Conservation (phyloP, 2,113 vertebrate species). For the Chascanopsetta lugubris region DNA sequence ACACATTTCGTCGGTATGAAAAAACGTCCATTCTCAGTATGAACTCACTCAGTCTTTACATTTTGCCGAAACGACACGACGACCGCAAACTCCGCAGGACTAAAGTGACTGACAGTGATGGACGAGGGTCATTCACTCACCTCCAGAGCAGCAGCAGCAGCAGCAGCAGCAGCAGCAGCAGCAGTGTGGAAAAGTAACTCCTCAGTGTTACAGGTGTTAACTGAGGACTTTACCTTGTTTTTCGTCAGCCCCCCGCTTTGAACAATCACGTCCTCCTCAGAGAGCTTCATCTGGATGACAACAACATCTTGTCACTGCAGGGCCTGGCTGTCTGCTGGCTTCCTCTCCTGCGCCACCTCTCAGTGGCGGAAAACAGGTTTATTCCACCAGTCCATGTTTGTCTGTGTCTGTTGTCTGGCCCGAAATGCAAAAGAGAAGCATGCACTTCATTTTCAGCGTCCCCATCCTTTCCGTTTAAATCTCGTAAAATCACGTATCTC, state of each 20-base stretch:
- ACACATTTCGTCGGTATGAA: not conserved
- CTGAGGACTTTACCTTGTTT: slow-evolving; percentile 38
- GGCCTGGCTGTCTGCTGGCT: slow-evolving; percentile 86
- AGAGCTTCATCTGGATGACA: slow-evolving; percentile 90
- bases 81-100: slow-evolving; percentile 45
- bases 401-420: not conserved
- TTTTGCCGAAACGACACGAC: not conserved
- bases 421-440: not conserved
- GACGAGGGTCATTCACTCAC: slow-evolving; percentile 31
- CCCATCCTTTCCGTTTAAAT: not conserved
- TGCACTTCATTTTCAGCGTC: not conserved
- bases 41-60: not conserved
- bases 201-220: slow-evolving; percentile 18
- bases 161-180: slow-evolving; percentile 9
- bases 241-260: slow-evolving; percentile 82
- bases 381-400: not conserved
- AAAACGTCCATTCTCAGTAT: not conserved
- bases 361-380: slow-evolving; percentile 88
- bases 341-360: slow-evolving; percentile 86
- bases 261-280: slow-evolving; percentile 91
- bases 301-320: slow-evolving; percentile 85
- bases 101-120: slow-evolving; percentile 59
- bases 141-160: not conserved
- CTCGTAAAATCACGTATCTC: not conserved
- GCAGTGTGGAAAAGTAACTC: slow-evolving; percentile 47